Conservation (phyloP, 2,797 vertebrate species). For the Karalla daura region DNA sequence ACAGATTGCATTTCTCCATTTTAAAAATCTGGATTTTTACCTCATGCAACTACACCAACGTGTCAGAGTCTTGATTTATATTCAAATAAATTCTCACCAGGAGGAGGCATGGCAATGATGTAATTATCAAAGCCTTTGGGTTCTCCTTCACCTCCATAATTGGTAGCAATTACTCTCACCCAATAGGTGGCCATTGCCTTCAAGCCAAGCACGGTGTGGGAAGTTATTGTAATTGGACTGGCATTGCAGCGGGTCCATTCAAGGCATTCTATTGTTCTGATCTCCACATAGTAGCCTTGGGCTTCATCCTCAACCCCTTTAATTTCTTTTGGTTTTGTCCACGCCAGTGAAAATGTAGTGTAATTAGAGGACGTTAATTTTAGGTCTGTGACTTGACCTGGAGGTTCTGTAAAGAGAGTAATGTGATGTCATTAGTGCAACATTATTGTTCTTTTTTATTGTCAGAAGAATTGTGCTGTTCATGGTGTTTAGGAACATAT, state of each 20-base stretch:
- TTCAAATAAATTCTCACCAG: conserved; percentile 75
- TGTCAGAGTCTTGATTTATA: not conserved
- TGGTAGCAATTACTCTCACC: conserved; percentile 88
- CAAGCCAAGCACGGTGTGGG: conserved; percentile 86
- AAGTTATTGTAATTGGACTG: conserved; percentile 75
- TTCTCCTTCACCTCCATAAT: conserved; percentile 85
- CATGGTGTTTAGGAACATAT: not conserved
- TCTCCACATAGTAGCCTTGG: conserved; percentile 90
- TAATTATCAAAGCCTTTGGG: conserved; percentile 81
- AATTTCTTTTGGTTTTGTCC: conserved; percentile 84
- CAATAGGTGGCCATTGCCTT: conserved; percentile 84
- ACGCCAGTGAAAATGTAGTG: conserved; percentile 86
- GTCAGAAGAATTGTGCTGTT: not conserved
- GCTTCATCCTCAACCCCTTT: conserved; percentile 80
- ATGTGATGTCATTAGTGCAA: conserved; percentile 6
- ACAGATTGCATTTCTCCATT: no score
- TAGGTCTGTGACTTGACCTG: conserved; percentile 87
- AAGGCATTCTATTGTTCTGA: conserved; percentile 78
- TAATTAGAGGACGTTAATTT: conserved; percentile 85
- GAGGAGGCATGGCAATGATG: conserved; percentile 77
- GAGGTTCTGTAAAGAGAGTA: conserved; percentile 81
- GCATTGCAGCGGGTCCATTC: conserved; percentile 88
- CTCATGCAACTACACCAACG: not conserved
- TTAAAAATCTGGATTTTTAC: no score
- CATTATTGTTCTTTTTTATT: conserved; percentile 16